phyloP scores from a whole-genome alignment of 2,113 vertebrate genomes.

The Phylloscopus trochiloides region DNA sequence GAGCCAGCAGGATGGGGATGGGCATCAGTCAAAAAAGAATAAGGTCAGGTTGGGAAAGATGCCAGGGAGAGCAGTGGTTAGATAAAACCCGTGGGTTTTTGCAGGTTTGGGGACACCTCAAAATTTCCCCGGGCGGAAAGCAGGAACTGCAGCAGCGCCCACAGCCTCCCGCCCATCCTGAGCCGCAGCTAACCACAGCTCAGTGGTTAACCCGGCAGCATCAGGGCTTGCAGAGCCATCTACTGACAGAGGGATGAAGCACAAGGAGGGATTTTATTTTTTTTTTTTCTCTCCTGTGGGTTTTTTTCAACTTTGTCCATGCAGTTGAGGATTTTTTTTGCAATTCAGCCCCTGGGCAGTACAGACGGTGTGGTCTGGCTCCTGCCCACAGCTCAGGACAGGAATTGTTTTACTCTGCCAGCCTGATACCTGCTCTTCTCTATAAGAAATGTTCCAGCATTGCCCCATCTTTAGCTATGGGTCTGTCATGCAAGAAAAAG shows the following conservation, averaged over 20 bases:
- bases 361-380: neutral
- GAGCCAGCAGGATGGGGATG: too few species aligned
- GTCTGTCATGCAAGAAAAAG: neutral
- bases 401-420: neutral
- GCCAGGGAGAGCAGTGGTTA: neutral
- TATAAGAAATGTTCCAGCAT: neutral
- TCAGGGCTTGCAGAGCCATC: conserved; percentile 11
- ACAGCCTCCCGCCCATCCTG: fast-evolving
- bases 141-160: neutral
- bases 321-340: neutral
- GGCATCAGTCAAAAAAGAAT: neutral
- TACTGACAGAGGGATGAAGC: neutral
- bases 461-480: neutral
- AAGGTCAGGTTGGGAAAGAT: neutral
- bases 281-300: fast-evolving
- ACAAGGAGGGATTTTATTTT: neutral
- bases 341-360: neutral
- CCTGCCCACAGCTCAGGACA: neutral
- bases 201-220: neutral
- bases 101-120: neutral
- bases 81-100: neutral
- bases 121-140: neutral
- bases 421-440: neutral
- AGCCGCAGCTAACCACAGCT: fast-evolving
- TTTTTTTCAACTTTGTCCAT: neutral